Evolutionary conservation across 2,113 vertebrate species (phyloP).

Genomic region (Brienomyrus brachyistius): DNA sequence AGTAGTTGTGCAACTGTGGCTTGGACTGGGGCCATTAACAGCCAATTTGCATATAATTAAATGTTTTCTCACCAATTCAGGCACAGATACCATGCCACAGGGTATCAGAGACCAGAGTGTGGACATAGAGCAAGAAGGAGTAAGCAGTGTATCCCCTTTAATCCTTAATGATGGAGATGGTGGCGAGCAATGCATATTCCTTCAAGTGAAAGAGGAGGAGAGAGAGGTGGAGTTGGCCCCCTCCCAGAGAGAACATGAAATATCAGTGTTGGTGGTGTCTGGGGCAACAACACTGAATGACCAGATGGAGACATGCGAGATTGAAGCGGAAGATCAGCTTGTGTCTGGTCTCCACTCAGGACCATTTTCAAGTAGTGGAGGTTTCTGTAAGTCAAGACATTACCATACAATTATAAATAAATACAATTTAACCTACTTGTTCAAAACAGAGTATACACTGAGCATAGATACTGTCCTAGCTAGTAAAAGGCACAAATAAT

Average conservation of each 20-base stretch:
- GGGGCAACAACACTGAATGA: conserved; percentile 21
- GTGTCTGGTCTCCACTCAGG: conserved; percentile 1
- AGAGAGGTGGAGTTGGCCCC: conserved; percentile 50
- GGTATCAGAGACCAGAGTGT: conserved; percentile 34
- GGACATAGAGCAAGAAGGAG: not conserved
- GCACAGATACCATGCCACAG: not conserved
- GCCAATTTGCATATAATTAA: not conserved
- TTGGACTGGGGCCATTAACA: not conserved
- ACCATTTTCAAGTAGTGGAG: not conserved
- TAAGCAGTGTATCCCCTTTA: conserved; percentile 18
- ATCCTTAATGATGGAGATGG: conserved; percentile 30
- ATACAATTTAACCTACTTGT: not conserved
- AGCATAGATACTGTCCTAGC: not conserved
- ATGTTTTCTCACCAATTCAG: not conserved
- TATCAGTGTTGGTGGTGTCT: conserved; percentile 14
- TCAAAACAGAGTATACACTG: not conserved
- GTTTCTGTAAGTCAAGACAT: conserved; percentile 9
- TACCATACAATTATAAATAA: not conserved
- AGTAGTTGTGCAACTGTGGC: not conserved
- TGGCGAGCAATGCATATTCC: conserved; percentile 61
- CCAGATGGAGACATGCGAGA: conserved; percentile 12
- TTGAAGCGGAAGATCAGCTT: not conserved
- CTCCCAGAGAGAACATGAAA: conserved; percentile 26
- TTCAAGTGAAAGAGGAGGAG: conserved; percentile 64
- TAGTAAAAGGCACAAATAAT: not conserved